Evolutionary conservation across 2,888 invertebrate genomes (phyloP).

Genomic region (Eumacrocentrus americanus): DNA sequence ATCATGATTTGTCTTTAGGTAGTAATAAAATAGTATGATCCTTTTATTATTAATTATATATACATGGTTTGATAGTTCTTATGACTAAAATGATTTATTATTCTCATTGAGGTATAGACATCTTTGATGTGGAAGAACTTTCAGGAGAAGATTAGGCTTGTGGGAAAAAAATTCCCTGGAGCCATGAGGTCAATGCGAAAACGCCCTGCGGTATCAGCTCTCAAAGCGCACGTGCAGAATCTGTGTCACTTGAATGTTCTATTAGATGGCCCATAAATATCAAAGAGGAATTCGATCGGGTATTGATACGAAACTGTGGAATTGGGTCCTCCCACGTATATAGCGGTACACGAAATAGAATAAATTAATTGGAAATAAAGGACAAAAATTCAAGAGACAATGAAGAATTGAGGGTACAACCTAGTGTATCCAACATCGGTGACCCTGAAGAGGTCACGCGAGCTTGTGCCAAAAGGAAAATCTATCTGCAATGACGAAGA

Average conservation of each 20-base stretch:
- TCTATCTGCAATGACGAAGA: slow-evolving; percentile 13
- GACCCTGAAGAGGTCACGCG: slow-evolving; percentile 13
- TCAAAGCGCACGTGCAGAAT: slow-evolving; percentile 21
- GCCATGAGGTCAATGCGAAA: slow-evolving; percentile 24
- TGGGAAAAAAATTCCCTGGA: too few species aligned
- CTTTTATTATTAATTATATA: too few species aligned
- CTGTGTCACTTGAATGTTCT: slow-evolving; percentile 27
- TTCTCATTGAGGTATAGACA: too few species aligned
- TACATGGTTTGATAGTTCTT: too few species aligned
- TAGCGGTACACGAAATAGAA: slow-evolving; percentile 11
- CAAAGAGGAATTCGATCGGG: slow-evolving; percentile 22
- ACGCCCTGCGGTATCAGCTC: slow-evolving; percentile 9
- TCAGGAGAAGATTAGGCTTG: too few species aligned
- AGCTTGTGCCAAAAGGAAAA: slow-evolving; percentile 4
- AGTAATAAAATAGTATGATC: too few species aligned
- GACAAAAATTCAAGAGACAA: neutral
- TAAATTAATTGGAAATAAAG: slow-evolving; percentile 4
- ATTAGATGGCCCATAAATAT: slow-evolving; percentile 24
- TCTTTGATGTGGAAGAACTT: too few species aligned
- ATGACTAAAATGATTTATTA: too few species aligned
- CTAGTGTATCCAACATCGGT: neutral
- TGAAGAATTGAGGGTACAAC: neutral
- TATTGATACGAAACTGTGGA: slow-evolving; percentile 5
- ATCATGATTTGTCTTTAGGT: too few species aligned
- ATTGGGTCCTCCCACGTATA: too few species aligned